A percentile compares a stretch with the other conserved stretches of the same genome.
Conservation (phyloP, 2,797 vertebrate species). For the Scarus forsteni region DNA sequence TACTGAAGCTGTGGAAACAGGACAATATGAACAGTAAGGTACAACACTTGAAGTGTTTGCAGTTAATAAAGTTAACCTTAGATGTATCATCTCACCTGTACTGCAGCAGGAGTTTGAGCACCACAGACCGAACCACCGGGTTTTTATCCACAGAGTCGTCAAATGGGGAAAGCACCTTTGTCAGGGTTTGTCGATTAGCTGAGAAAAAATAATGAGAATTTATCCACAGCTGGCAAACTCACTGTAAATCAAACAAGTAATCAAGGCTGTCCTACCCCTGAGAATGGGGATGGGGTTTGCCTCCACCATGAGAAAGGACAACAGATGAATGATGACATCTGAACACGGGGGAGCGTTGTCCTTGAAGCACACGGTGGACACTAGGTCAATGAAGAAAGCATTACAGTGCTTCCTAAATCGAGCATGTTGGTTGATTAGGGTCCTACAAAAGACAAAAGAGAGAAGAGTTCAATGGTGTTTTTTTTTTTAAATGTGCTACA, state of each 20-base stretch:
- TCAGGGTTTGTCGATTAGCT: conserved; percentile 76
- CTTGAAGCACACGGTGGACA: conserved; percentile 94
- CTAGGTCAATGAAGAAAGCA: conserved; percentile 93
- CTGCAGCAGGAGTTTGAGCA: conserved; percentile 95
- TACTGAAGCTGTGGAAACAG: conserved; percentile 85
- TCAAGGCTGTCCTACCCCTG: conserved; percentile 50
- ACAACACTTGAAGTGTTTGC: background rate
- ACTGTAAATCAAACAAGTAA: background rate
- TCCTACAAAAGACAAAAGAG: conserved; percentile 72
- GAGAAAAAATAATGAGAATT: conserved; percentile 2
- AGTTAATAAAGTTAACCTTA: background rate
- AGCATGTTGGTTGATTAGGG: conserved; percentile 79
- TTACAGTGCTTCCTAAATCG: conserved; percentile 91
- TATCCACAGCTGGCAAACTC: background rate
- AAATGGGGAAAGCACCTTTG: conserved; percentile 93
- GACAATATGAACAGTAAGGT: background rate
- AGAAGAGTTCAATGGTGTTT: background rate
- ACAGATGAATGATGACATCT: conserved; percentile 84
- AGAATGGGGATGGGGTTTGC: conserved; percentile 40
- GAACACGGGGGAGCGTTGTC: conserved; percentile 89
- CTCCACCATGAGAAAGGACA: conserved; percentile 89
- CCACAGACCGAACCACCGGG: conserved; percentile 92
- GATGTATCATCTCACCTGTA: conserved; percentile 87
- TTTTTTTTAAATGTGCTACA: background rate
- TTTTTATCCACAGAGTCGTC: conserved; percentile 93